These are phyloP conservation scores for Neelides sp. DNA, from an alignment of 1,140 invertebrate genomes.

Conservation along the genomic window DNA sequence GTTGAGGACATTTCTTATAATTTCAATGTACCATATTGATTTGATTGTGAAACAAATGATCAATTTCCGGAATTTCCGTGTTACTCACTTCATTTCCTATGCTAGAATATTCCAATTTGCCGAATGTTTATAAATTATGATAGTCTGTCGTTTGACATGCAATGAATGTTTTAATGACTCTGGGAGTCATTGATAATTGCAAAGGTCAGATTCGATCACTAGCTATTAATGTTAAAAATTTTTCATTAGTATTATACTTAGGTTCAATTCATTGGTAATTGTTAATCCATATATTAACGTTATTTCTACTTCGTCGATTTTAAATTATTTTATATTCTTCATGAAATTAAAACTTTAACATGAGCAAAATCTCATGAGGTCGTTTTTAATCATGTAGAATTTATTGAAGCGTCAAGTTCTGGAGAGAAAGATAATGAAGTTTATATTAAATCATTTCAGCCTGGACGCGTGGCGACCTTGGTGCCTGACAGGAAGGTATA, in stretches of 20 bases:
- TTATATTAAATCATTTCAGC: conserved; percentile 46
- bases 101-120: no score
- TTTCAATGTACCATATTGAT: no score
- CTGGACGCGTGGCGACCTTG: conserved; percentile 62
- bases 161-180: no score
- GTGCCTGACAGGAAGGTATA: conserved; percentile 58
- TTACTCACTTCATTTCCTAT: no score
- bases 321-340: not conserved
- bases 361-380: not conserved
- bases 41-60: no score
- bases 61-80: no score
- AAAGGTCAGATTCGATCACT: no score
- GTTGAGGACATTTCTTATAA: not conserved
- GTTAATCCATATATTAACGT: not conserved
- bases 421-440: conserved; percentile 11
- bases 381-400: not conserved
- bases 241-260: no score
- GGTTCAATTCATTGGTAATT: conserved; percentile 4
- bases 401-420: not conserved
- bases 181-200: no score
- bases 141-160: no score
- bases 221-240: no score
- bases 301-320: not conserved
- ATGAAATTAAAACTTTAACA: not conserved
- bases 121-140: no score